These are phyloP conservation scores for Enteromius afrohamiltoni DNA, from an alignment of 2,797 vertebrate genomes.

Conservation along the genomic window DNA sequence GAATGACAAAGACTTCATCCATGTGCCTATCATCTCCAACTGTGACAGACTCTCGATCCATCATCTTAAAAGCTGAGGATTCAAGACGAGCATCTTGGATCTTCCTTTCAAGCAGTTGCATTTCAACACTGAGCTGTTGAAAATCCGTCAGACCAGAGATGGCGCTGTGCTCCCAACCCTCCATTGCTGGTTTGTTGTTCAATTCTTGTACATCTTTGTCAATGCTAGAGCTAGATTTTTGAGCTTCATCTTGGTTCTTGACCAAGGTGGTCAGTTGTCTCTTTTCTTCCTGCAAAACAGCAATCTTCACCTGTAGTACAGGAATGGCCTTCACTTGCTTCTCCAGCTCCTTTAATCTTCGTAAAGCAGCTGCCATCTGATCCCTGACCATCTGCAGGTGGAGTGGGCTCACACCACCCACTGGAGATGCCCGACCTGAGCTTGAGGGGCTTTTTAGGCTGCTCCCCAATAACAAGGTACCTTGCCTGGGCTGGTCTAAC, in stretches of 20 bases:
- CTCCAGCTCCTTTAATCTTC: slow-evolving; percentile 93
- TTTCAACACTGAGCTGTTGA: slow-evolving; percentile 85
- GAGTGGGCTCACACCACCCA: slow-evolving; percentile 82
- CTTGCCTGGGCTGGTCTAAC: slow-evolving; percentile 71
- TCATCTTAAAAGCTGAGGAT: slow-evolving; percentile 59
- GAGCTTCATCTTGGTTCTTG: slow-evolving; percentile 74
- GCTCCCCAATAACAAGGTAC: slow-evolving; percentile 82
- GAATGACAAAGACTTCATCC: slow-evolving; percentile 41
- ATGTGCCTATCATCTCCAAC: slow-evolving; percentile 75
- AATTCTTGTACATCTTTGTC: slow-evolving; percentile 5
- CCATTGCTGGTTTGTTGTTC: slow-evolving; percentile 59
- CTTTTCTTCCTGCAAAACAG: slow-evolving; percentile 94
- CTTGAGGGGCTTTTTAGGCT: slow-evolving; percentile 88
- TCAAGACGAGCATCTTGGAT: slow-evolving; percentile 81
- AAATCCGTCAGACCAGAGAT: slow-evolving; percentile 82
- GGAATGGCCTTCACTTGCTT: slow-evolving; percentile 96
- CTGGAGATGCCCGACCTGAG: slow-evolving; percentile 87
- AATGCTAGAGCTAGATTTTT: slow-evolving; percentile 38
- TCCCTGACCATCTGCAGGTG: slow-evolving; percentile 94
- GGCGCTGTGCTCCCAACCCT: slow-evolving; percentile 70
- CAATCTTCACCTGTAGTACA: slow-evolving; percentile 94
- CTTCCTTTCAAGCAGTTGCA: slow-evolving; percentile 86
- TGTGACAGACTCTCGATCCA: slow-evolving; percentile 72
- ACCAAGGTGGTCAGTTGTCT: slow-evolving; percentile 85
- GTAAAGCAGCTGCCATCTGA: slow-evolving; percentile 94